phyloP scores from a whole-genome alignment of 2,113 vertebrate species.

The Orycteropus afer region DNA sequence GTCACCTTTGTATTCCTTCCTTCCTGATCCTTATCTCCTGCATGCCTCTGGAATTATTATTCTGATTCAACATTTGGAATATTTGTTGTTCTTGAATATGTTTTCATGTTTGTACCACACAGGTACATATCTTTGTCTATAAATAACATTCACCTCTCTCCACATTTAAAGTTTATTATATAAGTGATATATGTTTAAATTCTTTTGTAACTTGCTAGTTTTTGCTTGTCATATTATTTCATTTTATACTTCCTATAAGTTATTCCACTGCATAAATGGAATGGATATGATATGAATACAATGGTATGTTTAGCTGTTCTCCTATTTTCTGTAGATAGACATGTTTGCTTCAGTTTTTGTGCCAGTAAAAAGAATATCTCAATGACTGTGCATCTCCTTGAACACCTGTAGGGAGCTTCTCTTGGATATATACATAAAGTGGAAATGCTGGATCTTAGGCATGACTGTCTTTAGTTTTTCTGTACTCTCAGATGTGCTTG shows the following conservation, averaged over 20 bases:
- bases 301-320: not conserved
- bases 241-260: not conserved
- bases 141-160: not conserved
- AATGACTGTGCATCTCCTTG: not conserved
- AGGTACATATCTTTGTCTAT: not conserved
- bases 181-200: not conserved
- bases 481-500: not conserved
- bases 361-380: not conserved
- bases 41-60: not conserved
- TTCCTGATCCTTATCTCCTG: not conserved
- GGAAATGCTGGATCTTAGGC: not conserved
- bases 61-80: not conserved
- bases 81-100: not conserved
- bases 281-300: not conserved
- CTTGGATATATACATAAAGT: not conserved
- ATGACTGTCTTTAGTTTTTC: not conserved
- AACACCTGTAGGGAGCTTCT: not conserved
- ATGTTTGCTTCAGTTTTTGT: not conserved
- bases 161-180: not conserved
- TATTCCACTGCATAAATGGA: not conserved
- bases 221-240: not conserved
- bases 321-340: not conserved
- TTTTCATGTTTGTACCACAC: not conserved
- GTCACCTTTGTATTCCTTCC: not conserved
- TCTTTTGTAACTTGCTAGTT: not conserved